phyloP scores from a whole-genome alignment of 2,888 invertebrate genomes.

The Gastracanthus pulcherrimus region DNA sequence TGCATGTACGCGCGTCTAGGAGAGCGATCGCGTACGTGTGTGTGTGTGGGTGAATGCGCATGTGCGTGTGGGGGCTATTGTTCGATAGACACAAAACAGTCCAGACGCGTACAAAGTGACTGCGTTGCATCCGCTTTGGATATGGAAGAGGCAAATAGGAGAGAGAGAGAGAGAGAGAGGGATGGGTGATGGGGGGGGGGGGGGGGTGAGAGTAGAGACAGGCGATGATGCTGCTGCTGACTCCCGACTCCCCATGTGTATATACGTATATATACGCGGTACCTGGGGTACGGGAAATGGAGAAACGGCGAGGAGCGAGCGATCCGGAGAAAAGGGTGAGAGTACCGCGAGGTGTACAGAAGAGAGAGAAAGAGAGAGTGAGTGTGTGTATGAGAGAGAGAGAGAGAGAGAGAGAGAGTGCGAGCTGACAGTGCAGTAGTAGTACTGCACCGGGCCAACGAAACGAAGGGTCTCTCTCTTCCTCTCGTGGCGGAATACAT shows the following conservation, averaged over 20 bases:
- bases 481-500: no score
- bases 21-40: not conserved
- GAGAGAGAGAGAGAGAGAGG: constrained; percentile 3
- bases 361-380: constrained; percentile 51
- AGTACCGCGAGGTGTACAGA: no score
- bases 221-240: no score
- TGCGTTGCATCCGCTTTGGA: constrained; percentile 69
- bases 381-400: constrained; percentile 56
- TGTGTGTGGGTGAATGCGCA: not conserved
- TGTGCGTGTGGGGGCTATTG: constrained; percentile 65
- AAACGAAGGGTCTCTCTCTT: constrained; percentile 17
- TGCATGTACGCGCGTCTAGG: no score
- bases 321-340: constrained; percentile 56
- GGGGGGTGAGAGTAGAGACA: no score
- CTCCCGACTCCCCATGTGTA: no score
- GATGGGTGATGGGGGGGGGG: no score
- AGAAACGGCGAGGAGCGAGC: constrained; percentile 58
- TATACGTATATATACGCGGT: constrained; percentile 19
- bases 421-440: no score
- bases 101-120: constrained; percentile 75
- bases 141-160: constrained; percentile 58
- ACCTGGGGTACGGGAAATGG: constrained; percentile 51
- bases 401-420: constrained; percentile 55
- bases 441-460: constrained; percentile 1
- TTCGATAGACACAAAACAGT: constrained; percentile 76